phyloP scores from a whole-genome alignment of 1,140 invertebrate species.

The Leptinotarsa lineolata region DNA sequence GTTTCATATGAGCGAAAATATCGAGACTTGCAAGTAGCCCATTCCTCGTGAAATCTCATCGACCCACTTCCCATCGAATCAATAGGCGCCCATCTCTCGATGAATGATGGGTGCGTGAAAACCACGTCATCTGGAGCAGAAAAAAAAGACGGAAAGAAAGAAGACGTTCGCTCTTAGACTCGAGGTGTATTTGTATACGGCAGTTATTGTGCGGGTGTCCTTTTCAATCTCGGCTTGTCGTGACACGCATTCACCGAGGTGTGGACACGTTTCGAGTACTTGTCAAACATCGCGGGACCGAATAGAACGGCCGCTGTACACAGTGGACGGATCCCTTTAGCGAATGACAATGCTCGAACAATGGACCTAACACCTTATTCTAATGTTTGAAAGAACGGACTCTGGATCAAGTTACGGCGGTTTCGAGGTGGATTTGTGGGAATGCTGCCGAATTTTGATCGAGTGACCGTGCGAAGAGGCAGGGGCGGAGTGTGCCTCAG shows the following conservation, averaged over 20 bases:
- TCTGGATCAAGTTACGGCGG: conserved; percentile 1
- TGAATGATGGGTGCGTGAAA: not conserved
- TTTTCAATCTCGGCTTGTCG: conserved; percentile 38
- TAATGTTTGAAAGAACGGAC: conserved; percentile 1
- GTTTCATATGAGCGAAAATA: too few species aligned
- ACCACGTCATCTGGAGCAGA: not conserved
- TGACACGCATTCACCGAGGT: conserved; percentile 45
- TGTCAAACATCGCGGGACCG: conserved; percentile 44
- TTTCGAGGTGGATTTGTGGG: conserved; percentile 6
- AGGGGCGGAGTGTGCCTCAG: too few species aligned
- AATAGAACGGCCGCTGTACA: conserved; percentile 29
- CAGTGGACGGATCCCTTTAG: not conserved
- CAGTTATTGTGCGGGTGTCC: conserved; percentile 41
- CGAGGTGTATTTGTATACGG: conserved; percentile 27
- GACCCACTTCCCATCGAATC: not conserved
- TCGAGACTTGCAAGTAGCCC: too few species aligned
- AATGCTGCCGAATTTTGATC: conserved; percentile 1
- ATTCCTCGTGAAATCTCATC: not conserved
- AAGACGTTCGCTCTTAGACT: conserved; percentile 2
- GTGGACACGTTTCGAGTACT: conserved; percentile 43
- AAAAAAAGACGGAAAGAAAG: not conserved
- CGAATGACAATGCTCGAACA: not conserved
- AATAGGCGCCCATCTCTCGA: not conserved
- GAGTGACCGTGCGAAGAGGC: too few species aligned
- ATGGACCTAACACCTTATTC: not conserved